Base-by-base conservation (phyloP, 2,888 invertebrate species). In the Mythimna lalbum region DNA sequence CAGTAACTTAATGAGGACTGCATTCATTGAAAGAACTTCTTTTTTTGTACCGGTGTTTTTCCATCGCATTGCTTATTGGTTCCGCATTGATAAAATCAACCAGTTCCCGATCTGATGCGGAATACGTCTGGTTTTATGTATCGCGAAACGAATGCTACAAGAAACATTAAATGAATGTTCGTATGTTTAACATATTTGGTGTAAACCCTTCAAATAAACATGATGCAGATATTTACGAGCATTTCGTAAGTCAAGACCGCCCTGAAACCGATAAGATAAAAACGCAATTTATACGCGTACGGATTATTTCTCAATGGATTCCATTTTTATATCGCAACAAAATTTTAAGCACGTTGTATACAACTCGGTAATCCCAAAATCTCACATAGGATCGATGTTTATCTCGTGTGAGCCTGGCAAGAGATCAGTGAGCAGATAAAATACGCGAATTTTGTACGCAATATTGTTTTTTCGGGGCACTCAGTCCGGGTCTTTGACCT, bases 341-440 rank as follows among this genome's bases (percentile, higher is more conserved):
- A 68, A 81, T 82, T 60, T 81, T 60, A 73, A 81, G 50, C 61
- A 70, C 36, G 63, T 50, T 78, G 70, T 78, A 66, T 81, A 59
- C 63, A 69, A 72, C 49, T 43, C 62, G 64, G 68, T 80, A 75
- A 75, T 72, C 68, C 67, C 49, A 69, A 71, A 69, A 69, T 81
- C 39, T 73, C 31, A 23, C 67, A 55, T 9, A 63, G 52, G 60
- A 70, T 76, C 69, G 63, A 70, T 80, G 68, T 64, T 80, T 75
- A 77, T 73, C 69, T 68, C 52, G 23, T 52, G 63, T 63, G 19
- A 43, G 63, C 27, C 62, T 70, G 72, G 67, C 76, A 73, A 56
- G n/a, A 76, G 63, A 84, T 80, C 74, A 50, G 50, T 47, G 49
- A 63, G 59, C 55, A 50, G 57, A 72, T 69, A 70, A 61, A 69